Evolutionary conservation across 2,797 vertebrate species (phyloP), one percentile per base, ranked within the genome.

Genomic region (Artibeus jamaicensis): DNA sequence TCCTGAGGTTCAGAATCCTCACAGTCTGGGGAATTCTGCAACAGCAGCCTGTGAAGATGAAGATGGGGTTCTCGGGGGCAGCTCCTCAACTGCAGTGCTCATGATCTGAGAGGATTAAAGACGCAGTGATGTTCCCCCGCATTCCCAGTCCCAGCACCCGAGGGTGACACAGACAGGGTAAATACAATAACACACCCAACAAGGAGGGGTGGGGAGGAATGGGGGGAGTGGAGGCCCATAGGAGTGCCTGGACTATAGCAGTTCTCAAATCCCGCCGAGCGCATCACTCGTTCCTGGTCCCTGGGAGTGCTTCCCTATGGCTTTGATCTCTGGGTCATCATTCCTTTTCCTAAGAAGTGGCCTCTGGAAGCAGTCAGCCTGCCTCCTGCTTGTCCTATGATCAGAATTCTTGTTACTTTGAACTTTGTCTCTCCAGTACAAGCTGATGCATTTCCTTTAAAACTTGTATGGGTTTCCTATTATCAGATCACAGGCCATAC

Each of bases 181-280:
- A 21, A 42, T 6, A 9, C 32, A 59, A 16, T 9, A 8, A 22
- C 26, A 26, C 39, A 37, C 37, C 67, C 76, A 6, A 0, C 8
- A n/a, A 39, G 50, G 29, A n/a, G 46, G 57, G 39, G 62, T 6
- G 16, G 2, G 29, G 6, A 18, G 32, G 62, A 32, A 65, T 10
- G 7, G 65, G 19, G 12, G 1, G 4, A 6, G 0, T 21, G 21
- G 57, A 39, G n/a, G 55, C 2, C 11, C 10, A 7, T 1, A 55
- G 82, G n/a, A 2, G 86, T 18, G 18, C 70, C 32, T 46, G 14
- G 50, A 6, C 39, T 29, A 1, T 3, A 15, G 50, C 26, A 12
- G 21, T 84, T 68, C 79, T 42, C 59, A n/a, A 59, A 26, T 15
- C 39, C 42, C 39, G 24, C 68, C 7, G 39, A 21, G 32, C 16